phyloP scores from a whole-genome alignment of 2,113 vertebrate genomes.

The Megalops atlanticus region DNA sequence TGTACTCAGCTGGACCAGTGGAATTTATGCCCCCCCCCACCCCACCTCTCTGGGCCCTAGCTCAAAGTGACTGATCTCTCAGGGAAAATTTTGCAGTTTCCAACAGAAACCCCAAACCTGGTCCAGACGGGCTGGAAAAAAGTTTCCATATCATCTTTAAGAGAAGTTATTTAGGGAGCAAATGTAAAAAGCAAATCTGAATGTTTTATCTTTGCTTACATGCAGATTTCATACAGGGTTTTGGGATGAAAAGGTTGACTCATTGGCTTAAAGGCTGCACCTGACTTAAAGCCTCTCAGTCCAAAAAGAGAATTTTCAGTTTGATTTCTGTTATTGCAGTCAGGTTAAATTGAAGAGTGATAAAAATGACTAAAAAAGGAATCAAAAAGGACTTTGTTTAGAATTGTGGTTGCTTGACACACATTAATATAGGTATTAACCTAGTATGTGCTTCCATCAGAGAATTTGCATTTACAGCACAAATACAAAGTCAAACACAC shows the following conservation, averaged over 20 bases:
- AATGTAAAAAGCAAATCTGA: neutral
- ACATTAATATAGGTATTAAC: too few species aligned
- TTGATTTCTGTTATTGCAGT: neutral
- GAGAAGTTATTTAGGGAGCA: neutral
- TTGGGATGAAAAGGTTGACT: neutral
- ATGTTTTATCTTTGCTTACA: too few species aligned
- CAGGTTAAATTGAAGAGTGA: neutral
- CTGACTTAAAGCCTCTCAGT: neutral
- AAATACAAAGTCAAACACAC: neutral
- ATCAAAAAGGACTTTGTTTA: neutral
- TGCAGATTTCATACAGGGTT: neutral
- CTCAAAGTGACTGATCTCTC: neutral
- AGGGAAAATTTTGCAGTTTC: neutral
- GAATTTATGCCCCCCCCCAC: neutral
- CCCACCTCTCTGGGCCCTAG: neutral
- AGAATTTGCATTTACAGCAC: neutral
- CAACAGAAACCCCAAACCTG: neutral
- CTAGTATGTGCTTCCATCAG: neutral
- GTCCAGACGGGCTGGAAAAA: neutral
- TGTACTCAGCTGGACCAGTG: slow-evolving; percentile 20
- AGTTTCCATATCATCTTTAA: neutral
- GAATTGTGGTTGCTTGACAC: neutral
- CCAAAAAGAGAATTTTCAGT: neutral
- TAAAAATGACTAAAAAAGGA: too few species aligned
- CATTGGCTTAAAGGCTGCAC: neutral